These are phyloP conservation scores for Porites evermanni DNA, from an alignment of 92 coral and sea anemone genomes.

Conservation along the genomic window DNA sequence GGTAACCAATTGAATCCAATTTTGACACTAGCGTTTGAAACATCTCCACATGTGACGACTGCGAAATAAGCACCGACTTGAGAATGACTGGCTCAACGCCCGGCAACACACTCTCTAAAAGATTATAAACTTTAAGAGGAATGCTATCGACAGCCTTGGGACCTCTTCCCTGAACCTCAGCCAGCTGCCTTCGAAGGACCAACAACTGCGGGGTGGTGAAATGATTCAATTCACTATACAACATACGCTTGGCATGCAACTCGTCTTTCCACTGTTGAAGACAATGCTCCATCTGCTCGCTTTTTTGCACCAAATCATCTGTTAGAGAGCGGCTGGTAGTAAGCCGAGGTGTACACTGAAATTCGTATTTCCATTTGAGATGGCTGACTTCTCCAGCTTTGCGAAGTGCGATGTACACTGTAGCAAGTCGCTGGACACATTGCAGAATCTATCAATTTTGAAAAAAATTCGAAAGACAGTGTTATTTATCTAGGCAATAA, in stretches of 20 bases:
- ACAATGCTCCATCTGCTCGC: constrained; percentile 67
- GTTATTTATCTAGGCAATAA: background rate
- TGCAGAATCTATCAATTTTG: constrained; percentile 37
- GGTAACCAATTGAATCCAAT: constrained; percentile 57
- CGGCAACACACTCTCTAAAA: constrained; percentile 80
- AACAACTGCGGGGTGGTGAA: constrained; percentile 86
- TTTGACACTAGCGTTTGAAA: constrained; percentile 50
- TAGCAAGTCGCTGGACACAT: constrained; percentile 66
- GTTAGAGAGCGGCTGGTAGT: constrained; percentile 9
- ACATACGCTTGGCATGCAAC: constrained; percentile 56
- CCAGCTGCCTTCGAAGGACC: constrained; percentile 71
- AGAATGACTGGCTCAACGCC: constrained; percentile 65
- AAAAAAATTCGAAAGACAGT: background rate
- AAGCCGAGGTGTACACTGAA: constrained; percentile 55
- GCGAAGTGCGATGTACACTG: constrained; percentile 70
- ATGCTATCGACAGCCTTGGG: constrained; percentile 33
- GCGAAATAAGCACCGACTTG: constrained; percentile 54
- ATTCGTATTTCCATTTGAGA: constrained; percentile 73
- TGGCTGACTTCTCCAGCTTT: constrained; percentile 87
- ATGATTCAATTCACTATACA: constrained; percentile 71
- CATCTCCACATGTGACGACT: background rate
- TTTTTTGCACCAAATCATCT: constrained; percentile 34
- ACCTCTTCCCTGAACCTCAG: constrained; percentile 59
- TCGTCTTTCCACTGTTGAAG: constrained; percentile 68
- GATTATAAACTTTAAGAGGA: constrained; percentile 69